A percentile compares a stretch with the other conserved stretches of the same genome.
Evolutionary conservation across 2,113 vertebrate genomes (phyloP).

Genomic region (Ascaphus truei): DNA sequence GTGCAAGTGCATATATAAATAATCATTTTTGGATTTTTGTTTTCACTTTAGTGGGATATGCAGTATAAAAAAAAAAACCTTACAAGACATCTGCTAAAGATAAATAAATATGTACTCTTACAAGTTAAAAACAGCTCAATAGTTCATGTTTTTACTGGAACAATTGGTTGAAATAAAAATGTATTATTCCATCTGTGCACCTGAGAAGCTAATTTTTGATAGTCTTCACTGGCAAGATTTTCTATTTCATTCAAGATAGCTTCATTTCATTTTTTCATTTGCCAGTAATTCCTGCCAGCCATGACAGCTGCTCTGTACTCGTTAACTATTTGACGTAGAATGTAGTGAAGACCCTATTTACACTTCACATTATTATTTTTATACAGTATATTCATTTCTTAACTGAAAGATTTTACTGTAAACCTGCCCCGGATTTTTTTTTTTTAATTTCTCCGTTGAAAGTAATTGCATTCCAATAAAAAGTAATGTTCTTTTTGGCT

Average conservation of each 20-base stretch:
- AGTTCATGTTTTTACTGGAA: slow-evolving; percentile 12
- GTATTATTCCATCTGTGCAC: not conserved
- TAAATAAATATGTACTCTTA: slow-evolving; percentile 12
- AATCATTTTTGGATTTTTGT: no score
- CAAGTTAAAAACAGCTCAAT: not conserved
- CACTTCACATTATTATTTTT: slow-evolving; percentile 3
- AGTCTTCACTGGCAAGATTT: not conserved
- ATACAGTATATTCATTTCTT: slow-evolving; percentile 18
- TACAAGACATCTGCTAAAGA: not conserved
- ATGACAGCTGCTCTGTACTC: slow-evolving; percentile 5
- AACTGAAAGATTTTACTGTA: slow-evolving; percentile 10
- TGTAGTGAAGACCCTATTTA: slow-evolving; percentile 26
- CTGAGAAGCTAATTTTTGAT: not conserved
- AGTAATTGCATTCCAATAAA: slow-evolving; percentile 21
- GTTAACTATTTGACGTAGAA: slow-evolving; percentile 17
- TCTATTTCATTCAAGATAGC: slow-evolving; percentile 8
- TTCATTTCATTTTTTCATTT: slow-evolving; percentile 21
- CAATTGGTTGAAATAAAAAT: slow-evolving; percentile 5
- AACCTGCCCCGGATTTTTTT: not conserved
- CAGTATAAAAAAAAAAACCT: no score
- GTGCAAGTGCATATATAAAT: no score
- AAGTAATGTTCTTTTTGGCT: slow-evolving; percentile 5
- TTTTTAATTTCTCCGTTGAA: slow-evolving; percentile 10
- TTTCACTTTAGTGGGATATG: no score
- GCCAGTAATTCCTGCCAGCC: slow-evolving; percentile 12